These are phyloP conservation scores for Pogonomyrmex californicus DNA, from an alignment of 1,140 invertebrate genomes.

Conservation along the genomic window DNA sequence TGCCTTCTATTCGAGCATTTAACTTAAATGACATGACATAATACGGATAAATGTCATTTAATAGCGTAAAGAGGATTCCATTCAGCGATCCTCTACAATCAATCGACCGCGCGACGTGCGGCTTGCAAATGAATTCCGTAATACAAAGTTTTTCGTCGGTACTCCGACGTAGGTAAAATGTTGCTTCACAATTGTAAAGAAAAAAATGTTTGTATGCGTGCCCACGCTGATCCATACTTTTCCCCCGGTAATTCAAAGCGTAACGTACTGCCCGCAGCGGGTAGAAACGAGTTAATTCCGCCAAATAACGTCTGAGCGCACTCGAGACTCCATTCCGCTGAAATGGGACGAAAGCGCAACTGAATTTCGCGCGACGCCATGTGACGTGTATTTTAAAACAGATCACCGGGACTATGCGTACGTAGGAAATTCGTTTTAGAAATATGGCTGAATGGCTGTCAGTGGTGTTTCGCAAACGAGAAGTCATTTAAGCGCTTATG, in stretches of 20 bases:
- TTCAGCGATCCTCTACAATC: not conserved
- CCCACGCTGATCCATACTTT: not conserved
- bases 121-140: not conserved
- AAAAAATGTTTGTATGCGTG: not conserved
- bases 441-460: slow-evolving; percentile 74
- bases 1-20: not conserved
- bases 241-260: slow-evolving; percentile 21
- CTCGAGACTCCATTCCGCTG: slow-evolving; percentile 30
- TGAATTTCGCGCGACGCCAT: slow-evolving; percentile 41
- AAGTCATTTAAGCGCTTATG: slow-evolving; percentile 77
- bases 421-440: slow-evolving; percentile 70
- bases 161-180: not conserved
- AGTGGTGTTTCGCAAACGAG: slow-evolving; percentile 76
- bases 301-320: slow-evolving; percentile 12
- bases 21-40: not conserved
- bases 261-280: not conserved
- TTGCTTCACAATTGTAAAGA: not conserved
- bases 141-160: slow-evolving; percentile 15
- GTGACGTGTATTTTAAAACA: slow-evolving; percentile 40
- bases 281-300: slow-evolving; percentile 41
- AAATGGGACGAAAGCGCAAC: slow-evolving; percentile 52
- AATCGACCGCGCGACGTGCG: not conserved
- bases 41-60: not conserved
- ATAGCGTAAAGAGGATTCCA: not conserved
- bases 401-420: slow-evolving; percentile 29